phyloP scores from a whole-genome alignment of 2,888 invertebrate species.

The Ophion ventricosus region DNA sequence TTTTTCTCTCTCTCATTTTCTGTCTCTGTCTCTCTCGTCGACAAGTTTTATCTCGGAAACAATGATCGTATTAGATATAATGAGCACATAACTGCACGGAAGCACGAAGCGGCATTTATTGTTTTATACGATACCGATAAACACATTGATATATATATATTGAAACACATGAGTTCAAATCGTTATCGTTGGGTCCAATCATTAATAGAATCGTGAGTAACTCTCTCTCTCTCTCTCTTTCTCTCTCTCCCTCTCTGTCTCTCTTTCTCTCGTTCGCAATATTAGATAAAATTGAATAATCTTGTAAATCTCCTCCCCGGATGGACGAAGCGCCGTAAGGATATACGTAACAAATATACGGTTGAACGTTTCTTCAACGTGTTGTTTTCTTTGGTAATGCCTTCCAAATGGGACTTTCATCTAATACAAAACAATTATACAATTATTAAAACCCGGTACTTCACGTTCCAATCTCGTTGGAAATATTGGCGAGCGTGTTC shows the following conservation, averaged over 20 bases:
- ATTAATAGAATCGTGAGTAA: conserved; percentile 55
- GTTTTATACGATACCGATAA: conserved; percentile 40
- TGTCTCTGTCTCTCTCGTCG: conserved; percentile 4
- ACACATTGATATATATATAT: conserved; percentile 11
- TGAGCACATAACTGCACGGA: conserved; percentile 60
- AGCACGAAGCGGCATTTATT: conserved; percentile 61
- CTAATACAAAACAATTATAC: conserved; percentile 24
- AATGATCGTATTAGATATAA: conserved; percentile 65
- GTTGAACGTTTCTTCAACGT: conserved; percentile 12
- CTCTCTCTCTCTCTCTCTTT: background rate
- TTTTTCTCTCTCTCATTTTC: background rate
- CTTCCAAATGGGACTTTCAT: background rate
- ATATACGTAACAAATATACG: conserved; percentile 42
- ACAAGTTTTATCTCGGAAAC: conserved; percentile 36
- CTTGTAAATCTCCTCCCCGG: conserved; percentile 51
- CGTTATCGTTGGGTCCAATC: conserved; percentile 58
- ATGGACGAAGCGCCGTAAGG: conserved; percentile 40
- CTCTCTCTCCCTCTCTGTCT: too few relatives aligned
- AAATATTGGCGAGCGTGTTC: conserved; percentile 31
- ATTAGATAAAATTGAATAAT: conserved; percentile 62
- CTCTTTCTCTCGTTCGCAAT: conserved; percentile 2
- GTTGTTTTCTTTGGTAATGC: background rate
- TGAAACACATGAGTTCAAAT: background rate
- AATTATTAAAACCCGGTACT: conserved; percentile 28
- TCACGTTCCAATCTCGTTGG: conserved; percentile 24